Percentiles rank a stretch among this genome's conserved stretches.
Evolutionary conservation across 2,888 invertebrate genomes (phyloP).

Genomic region (Mythimna pallens): DNA sequence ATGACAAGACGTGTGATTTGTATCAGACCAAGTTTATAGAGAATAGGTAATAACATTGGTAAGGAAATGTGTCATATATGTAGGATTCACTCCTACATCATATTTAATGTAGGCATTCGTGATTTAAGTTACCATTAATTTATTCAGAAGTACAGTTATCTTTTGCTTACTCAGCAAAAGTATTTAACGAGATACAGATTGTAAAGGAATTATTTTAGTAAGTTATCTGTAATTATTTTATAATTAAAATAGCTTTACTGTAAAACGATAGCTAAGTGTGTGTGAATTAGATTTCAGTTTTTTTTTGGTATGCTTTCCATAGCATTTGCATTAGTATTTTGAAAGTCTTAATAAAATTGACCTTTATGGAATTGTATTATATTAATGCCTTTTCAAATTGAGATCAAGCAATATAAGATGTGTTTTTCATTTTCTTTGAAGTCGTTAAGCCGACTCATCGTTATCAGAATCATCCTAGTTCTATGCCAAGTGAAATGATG

Average conservation of each 20-base stretch:
- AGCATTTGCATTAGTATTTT: slow-evolving; percentile 14
- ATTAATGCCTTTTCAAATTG: slow-evolving; percentile 29
- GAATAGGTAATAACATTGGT: slow-evolving; percentile 11
- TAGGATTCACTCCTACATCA: not conserved
- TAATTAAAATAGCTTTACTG: not conserved
- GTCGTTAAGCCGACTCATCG: not conserved
- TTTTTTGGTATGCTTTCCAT: slow-evolving; percentile 17
- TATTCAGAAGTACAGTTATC: slow-evolving; percentile 11
- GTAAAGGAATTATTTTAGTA: not conserved
- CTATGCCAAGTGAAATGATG: slow-evolving; percentile 14
- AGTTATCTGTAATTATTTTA: not conserved
- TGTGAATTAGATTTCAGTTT: slow-evolving; percentile 20
- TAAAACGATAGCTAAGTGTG: not conserved
- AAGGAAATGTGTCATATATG: slow-evolving; percentile 9
- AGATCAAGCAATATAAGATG: not conserved
- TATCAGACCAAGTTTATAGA: slow-evolving; percentile 22
- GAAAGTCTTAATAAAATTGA: slow-evolving; percentile 22
- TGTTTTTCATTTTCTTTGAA: not conserved
- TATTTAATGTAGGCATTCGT: slow-evolving; percentile 13
- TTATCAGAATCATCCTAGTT: not conserved
- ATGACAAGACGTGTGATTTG: slow-evolving; percentile 5
- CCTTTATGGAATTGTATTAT: slow-evolving; percentile 34
- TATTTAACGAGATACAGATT: not conserved
- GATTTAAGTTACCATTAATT: not conserved
- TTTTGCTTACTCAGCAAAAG: slow-evolving; percentile 18